Percentiles rank a stretch among this genome's conserved stretches.
Evolutionary conservation across 2,113 vertebrate species (phyloP).

Genomic region (Nanorana parkeri): DNA sequence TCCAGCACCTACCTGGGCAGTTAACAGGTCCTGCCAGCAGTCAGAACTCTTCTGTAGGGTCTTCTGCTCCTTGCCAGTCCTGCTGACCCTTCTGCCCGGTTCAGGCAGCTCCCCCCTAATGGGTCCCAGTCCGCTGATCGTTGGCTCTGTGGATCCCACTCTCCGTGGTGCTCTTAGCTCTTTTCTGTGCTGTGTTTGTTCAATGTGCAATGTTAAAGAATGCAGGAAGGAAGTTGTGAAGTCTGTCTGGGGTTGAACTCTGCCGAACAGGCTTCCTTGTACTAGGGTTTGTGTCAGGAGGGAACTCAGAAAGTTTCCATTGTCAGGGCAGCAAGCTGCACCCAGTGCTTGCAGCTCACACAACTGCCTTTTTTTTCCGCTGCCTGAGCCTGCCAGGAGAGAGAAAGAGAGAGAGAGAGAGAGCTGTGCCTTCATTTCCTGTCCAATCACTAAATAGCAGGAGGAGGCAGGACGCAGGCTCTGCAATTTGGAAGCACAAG

Average conservation of each 20-base stretch:
- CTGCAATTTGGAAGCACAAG: not conserved
- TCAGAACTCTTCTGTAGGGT: not conserved
- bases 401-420: not conserved
- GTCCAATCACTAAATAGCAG: slow-evolving; percentile 19
- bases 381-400: not conserved
- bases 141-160: not conserved
- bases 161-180: not conserved
- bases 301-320: slow-evolving; percentile 79
- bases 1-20: not conserved
- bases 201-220: slow-evolving; percentile 61
- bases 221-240: slow-evolving; percentile 77
- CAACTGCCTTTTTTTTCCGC: slow-evolving; percentile 69
- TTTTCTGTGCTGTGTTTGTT: slow-evolving; percentile 62
- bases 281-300: slow-evolving; percentile 69
- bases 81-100: not conserved
- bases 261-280: slow-evolving; percentile 79
- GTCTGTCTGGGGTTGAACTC: slow-evolving; percentile 79
- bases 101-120: not conserved
- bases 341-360: not conserved
- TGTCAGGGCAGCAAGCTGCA: slow-evolving; percentile 63
- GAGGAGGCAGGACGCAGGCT: slow-evolving; percentile 10
- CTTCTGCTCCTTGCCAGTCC: not conserved
- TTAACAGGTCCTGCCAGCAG: too few relatives aligned
- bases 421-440: not conserved
- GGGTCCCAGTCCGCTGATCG: not conserved